Base-by-base conservation (phyloP, 2,888 invertebrate genomes). In the Torymus texanus region DNA sequence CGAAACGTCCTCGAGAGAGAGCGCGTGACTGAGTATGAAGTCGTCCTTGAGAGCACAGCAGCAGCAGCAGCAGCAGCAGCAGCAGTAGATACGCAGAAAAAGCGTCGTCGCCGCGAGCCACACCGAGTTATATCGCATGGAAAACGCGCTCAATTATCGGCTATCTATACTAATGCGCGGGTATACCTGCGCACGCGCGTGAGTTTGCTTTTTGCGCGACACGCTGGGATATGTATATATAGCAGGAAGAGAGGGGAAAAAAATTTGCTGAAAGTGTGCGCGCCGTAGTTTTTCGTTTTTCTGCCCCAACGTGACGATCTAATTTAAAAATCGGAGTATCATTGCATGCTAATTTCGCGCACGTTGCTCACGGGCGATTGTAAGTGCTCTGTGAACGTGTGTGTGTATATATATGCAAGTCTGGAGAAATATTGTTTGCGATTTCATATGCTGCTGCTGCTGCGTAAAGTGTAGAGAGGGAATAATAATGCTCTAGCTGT, bases 1-100 rank as follows among this genome's bases (percentile, higher is more conserved):
- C 78, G 70, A 83, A 82, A 81, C 82, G 81, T 83, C 82, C 83
- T 82, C 82, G 81, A 82, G 81, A 41, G 41, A 5, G 41, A 5
- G 41, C 5, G 80, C 73, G 70, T 82, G 82, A 81, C 76, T 77
- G 83, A 79, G 62, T 62, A 72, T 63, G 62, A 72, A 63, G 81
- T 79, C 81, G 82, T 81, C 83, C 83, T 82, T 83, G 81, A 12
- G 18, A 21, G 29, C n/a, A 51, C 1, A 61, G 11, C 21, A 18
- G 11, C 10, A 16, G 16, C 50, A 16, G 2, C n/a, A 62, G n/a
- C 41, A 11, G n/a, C n/a, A n/a, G n/a, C n/a, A n/a, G n/a, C n/a
- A n/a, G n/a, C n/a, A n/a, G n/a, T 13, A 5, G 5, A 59, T 8
- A 59, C 16, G 59, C 61, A 24, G 61, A n/a, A 24, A 24, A 18